These are phyloP conservation scores for Myotis lucifugus DNA, from an alignment of 2,113 vertebrate genomes.

Conservation along the genomic window DNA sequence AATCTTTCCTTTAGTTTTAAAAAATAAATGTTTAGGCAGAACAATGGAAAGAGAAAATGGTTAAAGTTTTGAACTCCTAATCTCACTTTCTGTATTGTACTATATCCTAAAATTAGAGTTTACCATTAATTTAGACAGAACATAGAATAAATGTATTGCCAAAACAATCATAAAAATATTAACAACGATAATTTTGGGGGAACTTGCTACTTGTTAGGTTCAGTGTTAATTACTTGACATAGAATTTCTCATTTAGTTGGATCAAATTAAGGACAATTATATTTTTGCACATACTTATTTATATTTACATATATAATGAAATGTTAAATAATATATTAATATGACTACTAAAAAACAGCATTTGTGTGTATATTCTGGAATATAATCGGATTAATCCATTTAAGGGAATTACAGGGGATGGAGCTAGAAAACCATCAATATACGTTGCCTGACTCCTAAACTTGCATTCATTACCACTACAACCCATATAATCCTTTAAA, in stretches of 20 bases:
- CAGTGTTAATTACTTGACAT: background rate
- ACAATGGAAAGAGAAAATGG: background rate
- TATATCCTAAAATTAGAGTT: background rate
- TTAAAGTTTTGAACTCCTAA: background rate
- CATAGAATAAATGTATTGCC: background rate
- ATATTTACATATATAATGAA: background rate
- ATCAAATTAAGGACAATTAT: background rate
- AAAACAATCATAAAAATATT: background rate
- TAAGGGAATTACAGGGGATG: background rate
- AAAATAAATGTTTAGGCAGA: background rate
- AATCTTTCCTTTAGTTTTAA: background rate
- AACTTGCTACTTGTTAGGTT: background rate
- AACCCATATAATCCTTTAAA: background rate
- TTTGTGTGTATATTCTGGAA: background rate
- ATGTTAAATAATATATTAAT: background rate
- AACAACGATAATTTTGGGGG: background rate
- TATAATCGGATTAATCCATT: background rate
- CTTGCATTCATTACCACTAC: background rate
- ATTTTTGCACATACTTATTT: background rate
- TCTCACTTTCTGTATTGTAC: background rate
- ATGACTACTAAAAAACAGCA: background rate
- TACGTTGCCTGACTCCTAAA: background rate
- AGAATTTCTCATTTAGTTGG: background rate
- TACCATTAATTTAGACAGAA: background rate
- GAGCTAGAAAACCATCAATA: background rate